These are phyloP conservation scores for Pinctada fucata DNA, from an alignment of 2,888 invertebrate genomes.

Conservation along the genomic window DNA sequence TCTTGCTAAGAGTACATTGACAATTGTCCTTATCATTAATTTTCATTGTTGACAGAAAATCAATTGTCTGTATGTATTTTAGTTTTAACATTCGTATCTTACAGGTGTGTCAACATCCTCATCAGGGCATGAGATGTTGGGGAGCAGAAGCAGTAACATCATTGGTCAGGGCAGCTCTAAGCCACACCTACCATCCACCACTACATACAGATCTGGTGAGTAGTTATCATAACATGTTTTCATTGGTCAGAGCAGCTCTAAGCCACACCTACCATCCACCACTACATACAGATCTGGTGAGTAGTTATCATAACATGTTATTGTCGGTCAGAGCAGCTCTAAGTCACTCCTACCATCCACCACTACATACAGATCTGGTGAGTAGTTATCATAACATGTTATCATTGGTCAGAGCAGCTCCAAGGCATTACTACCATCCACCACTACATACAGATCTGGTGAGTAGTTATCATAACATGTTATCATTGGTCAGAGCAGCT, in stretches of 20 bases:
- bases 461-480: slow-evolving; percentile 79
- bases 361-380: slow-evolving; percentile 90
- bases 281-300: slow-evolving; percentile 88
- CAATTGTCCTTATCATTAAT: too few relatives aligned
- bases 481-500: slow-evolving; percentile 93
- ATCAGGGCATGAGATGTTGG: slow-evolving; percentile 89
- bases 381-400: slow-evolving; percentile 80
- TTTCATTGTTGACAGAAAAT: too few relatives aligned
- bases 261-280: slow-evolving; percentile 91
- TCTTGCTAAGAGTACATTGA: too few relatives aligned
- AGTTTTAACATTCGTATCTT: too few relatives aligned
- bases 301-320: slow-evolving; percentile 80
- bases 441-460: slow-evolving; percentile 91
- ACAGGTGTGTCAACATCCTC: slow-evolving; percentile 93
- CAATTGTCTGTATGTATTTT: too few relatives aligned
- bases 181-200: slow-evolving; percentile 89
- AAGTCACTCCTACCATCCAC: slow-evolving; percentile 89
- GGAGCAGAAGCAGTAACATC: slow-evolving; percentile 97
- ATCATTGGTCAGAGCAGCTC: slow-evolving; percentile 92
- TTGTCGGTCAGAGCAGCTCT: slow-evolving; percentile 94
- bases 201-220: slow-evolving; percentile 89
- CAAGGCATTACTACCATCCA: slow-evolving; percentile 90
- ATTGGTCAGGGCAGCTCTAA: slow-evolving; percentile 92
- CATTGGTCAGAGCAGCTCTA: slow-evolving; percentile 93
- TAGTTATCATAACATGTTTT: slow-evolving; percentile 82